phyloP scores from a whole-genome alignment of 2,113 vertebrate genomes.

The Syrrhaptes paradoxus region DNA sequence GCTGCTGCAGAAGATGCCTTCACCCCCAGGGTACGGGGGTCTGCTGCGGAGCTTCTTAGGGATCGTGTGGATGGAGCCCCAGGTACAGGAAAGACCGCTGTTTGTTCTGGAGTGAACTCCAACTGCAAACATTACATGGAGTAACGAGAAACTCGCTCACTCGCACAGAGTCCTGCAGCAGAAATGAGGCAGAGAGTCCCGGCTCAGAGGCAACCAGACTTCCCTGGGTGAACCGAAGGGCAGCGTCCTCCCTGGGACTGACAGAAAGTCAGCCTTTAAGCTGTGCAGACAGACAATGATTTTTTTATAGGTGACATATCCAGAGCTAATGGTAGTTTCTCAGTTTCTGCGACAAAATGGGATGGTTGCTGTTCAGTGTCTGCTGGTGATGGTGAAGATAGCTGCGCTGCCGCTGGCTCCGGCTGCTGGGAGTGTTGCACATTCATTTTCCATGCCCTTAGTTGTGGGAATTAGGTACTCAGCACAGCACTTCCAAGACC shows the following conservation, averaged over 20 bases:
- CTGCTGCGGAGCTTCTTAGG: background rate
- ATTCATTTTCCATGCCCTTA: background rate
- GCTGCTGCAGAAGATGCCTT: background rate
- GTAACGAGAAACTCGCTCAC: fast-evolving
- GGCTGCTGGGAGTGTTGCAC: background rate
- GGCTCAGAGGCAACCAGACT: background rate
- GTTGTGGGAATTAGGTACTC: background rate
- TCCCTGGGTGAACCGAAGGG: background rate
- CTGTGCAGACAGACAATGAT: background rate
- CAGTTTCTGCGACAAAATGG: fast-evolving
- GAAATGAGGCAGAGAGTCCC: background rate
- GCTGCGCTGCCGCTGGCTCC: background rate
- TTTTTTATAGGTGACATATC: constrained; percentile 14
- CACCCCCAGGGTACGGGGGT: background rate
- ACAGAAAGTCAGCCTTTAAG: background rate
- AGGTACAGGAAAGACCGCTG: background rate
- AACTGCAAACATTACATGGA: fast-evolving
- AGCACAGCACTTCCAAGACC: background rate
- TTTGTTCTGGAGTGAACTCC: background rate
- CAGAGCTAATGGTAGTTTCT: background rate
- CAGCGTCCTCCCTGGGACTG: background rate
- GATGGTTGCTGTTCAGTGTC: background rate
- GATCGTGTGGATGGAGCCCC: background rate
- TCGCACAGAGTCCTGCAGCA: background rate
- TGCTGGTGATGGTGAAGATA: background rate